Evolutionary conservation across 1,140 invertebrate genomes (phyloP), one percentile per base, ranked within the genome.

Genomic region (Magallana angulata): DNA sequence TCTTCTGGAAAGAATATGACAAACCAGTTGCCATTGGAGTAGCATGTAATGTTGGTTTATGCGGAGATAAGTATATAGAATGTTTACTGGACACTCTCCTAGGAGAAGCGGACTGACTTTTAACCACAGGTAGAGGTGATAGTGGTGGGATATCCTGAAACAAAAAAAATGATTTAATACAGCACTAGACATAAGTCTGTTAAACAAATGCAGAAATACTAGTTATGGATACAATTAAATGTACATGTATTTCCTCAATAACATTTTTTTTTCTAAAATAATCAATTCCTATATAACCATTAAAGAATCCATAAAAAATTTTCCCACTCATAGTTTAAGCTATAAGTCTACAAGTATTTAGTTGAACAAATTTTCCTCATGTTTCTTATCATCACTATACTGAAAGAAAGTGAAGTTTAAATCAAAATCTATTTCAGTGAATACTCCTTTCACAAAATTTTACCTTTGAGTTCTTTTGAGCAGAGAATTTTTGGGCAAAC

Each of bases 1-100:
- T 99, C 85, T 97, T 96, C 94, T 97, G 97, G 94, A 99, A 98
- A 89, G 96, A 97, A 95, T 98, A 99, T 80, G 96, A 97, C 89
- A 98, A 95, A 88, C 96, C 96, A 36, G 86, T 91, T 18, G 82
- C 76, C 57, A 87, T 90, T 7, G 91, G 90, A 30, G 87, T 87
- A 95, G 95, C 36, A 95, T 95, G 86, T 94, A 95, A 64, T 91
- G 92, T 84, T 87, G 88, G 59, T 85, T 97, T 93, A 87, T 93
- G 94, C 7, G 96, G 96, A 81, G 96, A 96, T 85, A 96, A 96
- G 94, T 96, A 97, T 84, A 97, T 95, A 89, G 96, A 94, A 91
- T 96, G 95, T 87, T 95, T 96, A 92, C 96, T 95, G 91, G 97
- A 96, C 92, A 98, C 95, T 94, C 97, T 94, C 89, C 97, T 94